A percentile compares a stretch with the other conserved stretches of the same genome.
Evolutionary conservation across 2,113 vertebrate genomes (phyloP).

Genomic region (Canis aureus): DNA sequence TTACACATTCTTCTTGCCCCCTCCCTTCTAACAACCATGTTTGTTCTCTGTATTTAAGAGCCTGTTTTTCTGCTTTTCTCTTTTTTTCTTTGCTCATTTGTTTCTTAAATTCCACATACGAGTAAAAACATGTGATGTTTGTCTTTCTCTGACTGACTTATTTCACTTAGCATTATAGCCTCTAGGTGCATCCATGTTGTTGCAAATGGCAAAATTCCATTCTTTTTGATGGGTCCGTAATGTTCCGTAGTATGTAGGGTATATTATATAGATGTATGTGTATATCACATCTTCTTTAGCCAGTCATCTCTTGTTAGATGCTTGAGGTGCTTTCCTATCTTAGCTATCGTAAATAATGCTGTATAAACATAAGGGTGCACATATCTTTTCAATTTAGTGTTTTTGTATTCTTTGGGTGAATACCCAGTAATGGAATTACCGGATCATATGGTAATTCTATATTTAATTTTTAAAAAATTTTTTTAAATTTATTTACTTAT

Average conservation of each 20-base stretch:
- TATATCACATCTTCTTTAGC: background rate
- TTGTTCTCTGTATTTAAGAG: background rate
- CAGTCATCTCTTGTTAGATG: background rate
- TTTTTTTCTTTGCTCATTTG: background rate
- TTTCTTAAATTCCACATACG: background rate
- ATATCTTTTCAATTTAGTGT: background rate
- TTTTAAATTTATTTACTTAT: background rate
- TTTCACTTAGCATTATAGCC: background rate
- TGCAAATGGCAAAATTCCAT: background rate
- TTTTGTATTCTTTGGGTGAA: background rate
- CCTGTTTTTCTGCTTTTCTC: background rate
- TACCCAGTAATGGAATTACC: background rate
- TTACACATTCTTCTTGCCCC: background rate
- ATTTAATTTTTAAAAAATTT: background rate
- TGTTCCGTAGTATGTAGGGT: background rate
- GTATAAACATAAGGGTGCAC: background rate
- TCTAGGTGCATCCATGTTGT: background rate
- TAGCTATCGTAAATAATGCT: background rate
- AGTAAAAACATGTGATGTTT: background rate
- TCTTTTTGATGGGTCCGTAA: background rate
- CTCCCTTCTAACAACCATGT: background rate
- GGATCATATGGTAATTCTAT: background rate
- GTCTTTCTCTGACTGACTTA: background rate
- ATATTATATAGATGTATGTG: too few species aligned
- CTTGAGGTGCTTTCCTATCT: background rate